A percentile compares a stretch with the other conserved stretches of the same genome.
Conservation (phyloP, 1,140 invertebrate species). For the Acromyrmex charruanus region DNA sequence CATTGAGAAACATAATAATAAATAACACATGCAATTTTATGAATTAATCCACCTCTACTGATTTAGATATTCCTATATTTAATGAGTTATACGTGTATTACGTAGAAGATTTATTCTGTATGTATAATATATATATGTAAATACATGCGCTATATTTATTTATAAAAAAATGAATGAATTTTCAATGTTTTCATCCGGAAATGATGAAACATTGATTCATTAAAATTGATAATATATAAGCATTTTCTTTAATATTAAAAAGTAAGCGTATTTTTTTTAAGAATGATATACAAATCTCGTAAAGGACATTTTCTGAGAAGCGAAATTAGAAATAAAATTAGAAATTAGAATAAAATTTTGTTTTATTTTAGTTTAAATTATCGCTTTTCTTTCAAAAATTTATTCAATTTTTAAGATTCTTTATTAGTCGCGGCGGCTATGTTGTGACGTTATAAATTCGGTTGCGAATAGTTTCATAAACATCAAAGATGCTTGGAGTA, state of each 20-base stretch:
- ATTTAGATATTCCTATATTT: constrained; percentile 17
- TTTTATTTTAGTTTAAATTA: neutral
- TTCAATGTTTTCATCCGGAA: neutral
- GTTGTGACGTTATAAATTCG: too few relatives aligned
- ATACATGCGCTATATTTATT: too few relatives aligned
- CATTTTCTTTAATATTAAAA: constrained; percentile 1
- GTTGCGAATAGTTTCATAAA: too few relatives aligned
- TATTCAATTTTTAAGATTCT: neutral
- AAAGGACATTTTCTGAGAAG: neutral
- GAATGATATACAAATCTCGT: neutral
- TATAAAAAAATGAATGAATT: neutral
- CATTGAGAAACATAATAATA: constrained; percentile 56
- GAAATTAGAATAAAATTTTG: neutral
- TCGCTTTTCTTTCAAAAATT: neutral
- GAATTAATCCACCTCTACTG: constrained; percentile 3
- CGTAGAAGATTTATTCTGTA: neutral
- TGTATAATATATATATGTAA: too few relatives aligned
- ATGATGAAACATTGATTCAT: neutral
- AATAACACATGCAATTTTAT: constrained; percentile 55
- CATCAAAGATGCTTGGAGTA: too few relatives aligned
- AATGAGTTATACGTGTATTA: neutral
- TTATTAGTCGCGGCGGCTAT: too few relatives aligned
- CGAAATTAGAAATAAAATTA: neutral
- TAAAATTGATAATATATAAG: neutral
- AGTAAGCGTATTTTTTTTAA: neutral